Evolutionary conservation across 2,113 vertebrate genomes (phyloP).

Genomic region (Rhabdornis inornatus): DNA sequence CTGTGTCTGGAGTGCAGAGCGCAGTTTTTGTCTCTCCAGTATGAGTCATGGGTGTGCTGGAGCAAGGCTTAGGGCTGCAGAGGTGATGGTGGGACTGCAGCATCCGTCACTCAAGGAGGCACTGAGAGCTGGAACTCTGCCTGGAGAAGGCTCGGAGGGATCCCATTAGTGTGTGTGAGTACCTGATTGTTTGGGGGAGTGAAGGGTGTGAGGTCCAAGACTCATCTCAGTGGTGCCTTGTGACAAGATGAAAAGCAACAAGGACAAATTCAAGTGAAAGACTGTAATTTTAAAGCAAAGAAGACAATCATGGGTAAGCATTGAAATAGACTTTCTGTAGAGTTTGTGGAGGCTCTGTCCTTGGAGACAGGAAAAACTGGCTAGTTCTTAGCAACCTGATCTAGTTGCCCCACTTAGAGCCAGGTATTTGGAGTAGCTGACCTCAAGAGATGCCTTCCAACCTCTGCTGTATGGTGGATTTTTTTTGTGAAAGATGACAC

Average conservation of each 20-base stretch:
- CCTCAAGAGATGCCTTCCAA: background rate
- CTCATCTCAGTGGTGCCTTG: background rate
- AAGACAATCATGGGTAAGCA: too few species aligned
- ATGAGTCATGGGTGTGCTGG: background rate
- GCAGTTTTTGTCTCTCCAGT: background rate
- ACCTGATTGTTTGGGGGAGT: background rate
- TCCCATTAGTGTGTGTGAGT: background rate
- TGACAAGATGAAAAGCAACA: background rate
- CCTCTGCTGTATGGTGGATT: background rate
- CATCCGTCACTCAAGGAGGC: background rate
- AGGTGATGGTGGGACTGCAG: background rate
- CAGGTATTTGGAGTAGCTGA: background rate
- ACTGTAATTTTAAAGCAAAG: background rate
- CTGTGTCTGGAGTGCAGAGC: background rate
- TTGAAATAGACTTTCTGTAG: background rate
- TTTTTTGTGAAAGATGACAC: background rate
- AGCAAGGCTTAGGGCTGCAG: background rate
- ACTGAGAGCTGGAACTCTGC: background rate
- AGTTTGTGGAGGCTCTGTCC: background rate
- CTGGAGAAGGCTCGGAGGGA: rapidly evolving
- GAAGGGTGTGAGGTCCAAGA: background rate
- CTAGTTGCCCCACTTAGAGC: background rate
- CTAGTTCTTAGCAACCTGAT: background rate
- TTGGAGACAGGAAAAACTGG: background rate
- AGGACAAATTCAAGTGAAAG: background rate